These are phyloP conservation scores for Ichneumoninae sp. DNA, from an alignment of 2,888 invertebrate genomes.

Conservation along the genomic window DNA sequence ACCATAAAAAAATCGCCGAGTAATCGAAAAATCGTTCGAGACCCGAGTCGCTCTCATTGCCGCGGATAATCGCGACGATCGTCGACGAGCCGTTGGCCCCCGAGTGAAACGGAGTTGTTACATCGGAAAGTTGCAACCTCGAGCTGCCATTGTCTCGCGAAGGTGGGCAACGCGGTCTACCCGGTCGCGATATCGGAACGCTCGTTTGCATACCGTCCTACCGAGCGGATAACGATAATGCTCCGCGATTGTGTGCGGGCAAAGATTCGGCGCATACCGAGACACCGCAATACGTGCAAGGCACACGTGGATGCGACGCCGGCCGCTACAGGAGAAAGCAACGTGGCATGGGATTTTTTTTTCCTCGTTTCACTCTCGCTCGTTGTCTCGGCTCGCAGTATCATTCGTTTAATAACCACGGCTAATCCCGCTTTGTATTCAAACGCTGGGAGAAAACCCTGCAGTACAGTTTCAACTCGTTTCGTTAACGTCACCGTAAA, in stretches of 20 bases:
- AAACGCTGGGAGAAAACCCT: conserved; percentile 40
- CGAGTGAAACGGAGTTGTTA: conserved; percentile 57
- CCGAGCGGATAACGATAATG: conserved; percentile 43
- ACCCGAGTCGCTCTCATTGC: background rate
- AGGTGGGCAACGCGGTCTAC: conserved; percentile 16
- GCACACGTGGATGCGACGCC: conserved; percentile 9
- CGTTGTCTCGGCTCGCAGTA: conserved; percentile 60
- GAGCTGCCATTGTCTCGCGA: conserved; percentile 57
- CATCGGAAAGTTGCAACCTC: conserved; percentile 37
- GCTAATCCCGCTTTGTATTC: conserved; percentile 72
- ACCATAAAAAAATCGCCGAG: background rate
- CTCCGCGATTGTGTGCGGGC: conserved; percentile 1
- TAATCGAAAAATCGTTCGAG: background rate
- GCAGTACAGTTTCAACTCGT: conserved; percentile 67
- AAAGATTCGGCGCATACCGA: conserved; percentile 23
- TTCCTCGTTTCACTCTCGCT: conserved; percentile 40
- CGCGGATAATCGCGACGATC: background rate
- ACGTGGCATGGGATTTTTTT: conserved; percentile 29
- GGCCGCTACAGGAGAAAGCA: conserved; percentile 34
- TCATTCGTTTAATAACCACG: conserved; percentile 73
- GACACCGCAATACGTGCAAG: conserved; percentile 28
- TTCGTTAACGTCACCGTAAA: conserved; percentile 70
- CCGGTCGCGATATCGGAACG: conserved; percentile 58
- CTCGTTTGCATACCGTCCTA: conserved; percentile 64
- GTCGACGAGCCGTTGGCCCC: background rate